Evolutionary conservation across 2,797 vertebrate species (phyloP).

Genomic region (Falco naumanni): DNA sequence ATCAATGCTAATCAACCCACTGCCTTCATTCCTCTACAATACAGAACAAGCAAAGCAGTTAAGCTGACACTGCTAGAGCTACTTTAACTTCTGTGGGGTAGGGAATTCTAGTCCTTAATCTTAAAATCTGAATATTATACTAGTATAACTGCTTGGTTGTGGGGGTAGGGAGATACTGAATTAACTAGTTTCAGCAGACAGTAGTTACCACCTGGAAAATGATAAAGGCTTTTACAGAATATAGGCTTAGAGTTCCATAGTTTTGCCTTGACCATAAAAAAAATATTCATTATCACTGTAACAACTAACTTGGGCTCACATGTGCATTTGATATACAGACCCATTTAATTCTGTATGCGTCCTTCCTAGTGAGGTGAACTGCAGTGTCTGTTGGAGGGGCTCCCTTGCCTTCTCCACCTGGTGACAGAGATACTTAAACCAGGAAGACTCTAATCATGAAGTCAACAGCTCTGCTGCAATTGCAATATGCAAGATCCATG

Average conservation of each 20-base stretch:
- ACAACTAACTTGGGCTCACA: not conserved
- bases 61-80: not conserved
- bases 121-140: not conserved
- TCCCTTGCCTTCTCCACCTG: not conserved
- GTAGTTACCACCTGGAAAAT: not conserved
- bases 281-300: not conserved
- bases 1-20: too few relatives aligned
- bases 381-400: too few relatives aligned
- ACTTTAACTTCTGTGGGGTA: not conserved
- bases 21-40: too few relatives aligned
- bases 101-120: not conserved
- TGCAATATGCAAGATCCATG: not conserved
- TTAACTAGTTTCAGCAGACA: not conserved
- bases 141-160: not conserved
- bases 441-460: not conserved
- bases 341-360: not conserved
- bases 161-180: not conserved
- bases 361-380: not conserved
- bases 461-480: not conserved
- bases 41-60: not conserved
- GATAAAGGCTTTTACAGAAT: not conserved
- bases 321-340: not conserved
- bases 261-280: not conserved
- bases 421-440: not conserved
- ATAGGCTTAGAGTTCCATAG: not conserved